phyloP scores from a whole-genome alignment of 1,140 invertebrate genomes.

The Temnothorax curvispinosus region DNA sequence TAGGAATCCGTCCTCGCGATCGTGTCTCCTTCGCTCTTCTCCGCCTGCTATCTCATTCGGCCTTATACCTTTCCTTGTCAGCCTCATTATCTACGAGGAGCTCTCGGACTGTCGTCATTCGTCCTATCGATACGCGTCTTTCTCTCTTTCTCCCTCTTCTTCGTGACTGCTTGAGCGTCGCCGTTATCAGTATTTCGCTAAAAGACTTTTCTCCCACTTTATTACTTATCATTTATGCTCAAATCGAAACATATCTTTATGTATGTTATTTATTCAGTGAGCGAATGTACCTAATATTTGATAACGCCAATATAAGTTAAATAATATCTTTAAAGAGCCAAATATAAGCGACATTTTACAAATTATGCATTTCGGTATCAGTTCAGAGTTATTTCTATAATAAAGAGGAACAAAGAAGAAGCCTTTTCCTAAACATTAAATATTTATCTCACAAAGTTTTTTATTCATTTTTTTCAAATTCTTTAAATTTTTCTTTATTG shows the following conservation, averaged over 20 bases:
- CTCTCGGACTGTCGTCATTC: constrained; percentile 70
- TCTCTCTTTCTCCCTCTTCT: constrained; percentile 25
- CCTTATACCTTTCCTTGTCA: constrained; percentile 56
- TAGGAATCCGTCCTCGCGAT: constrained; percentile 76
- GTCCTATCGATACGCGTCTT: constrained; percentile 61
- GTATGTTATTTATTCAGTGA: neutral
- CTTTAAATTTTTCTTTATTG: too few relatives aligned
- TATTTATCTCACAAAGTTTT: neutral
- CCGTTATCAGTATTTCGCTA: neutral
- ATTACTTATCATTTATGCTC: constrained; percentile 43
- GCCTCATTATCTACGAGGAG: constrained; percentile 77
- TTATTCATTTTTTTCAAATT: neutral
- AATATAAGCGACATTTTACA: neutral
- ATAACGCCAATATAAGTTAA: neutral
- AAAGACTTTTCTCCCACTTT: neutral
- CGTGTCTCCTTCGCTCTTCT: constrained; percentile 62
- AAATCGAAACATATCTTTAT: constrained; percentile 52
- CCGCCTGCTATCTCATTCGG: constrained; percentile 41
- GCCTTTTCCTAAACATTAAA: neutral
- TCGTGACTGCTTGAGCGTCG: neutral
- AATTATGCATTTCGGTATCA: neutral
- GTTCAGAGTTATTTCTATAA: neutral
- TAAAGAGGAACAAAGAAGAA: neutral
- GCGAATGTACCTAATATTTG: neutral
- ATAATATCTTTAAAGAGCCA: neutral